Evolutionary conservation across 2,797 vertebrate genomes (phyloP).

Genomic region (Pseudomugil tenellus): DNA sequence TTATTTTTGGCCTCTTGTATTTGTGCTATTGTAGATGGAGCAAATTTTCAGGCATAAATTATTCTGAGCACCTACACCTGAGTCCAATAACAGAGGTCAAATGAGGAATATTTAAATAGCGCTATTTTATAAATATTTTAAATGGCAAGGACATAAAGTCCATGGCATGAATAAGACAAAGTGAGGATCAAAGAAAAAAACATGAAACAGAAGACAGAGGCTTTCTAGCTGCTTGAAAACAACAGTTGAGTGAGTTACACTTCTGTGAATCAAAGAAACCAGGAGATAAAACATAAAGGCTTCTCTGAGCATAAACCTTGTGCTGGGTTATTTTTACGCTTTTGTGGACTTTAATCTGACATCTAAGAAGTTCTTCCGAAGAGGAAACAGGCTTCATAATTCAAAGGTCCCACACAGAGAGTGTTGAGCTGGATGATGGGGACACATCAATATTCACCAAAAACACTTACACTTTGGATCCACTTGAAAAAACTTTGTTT

Average conservation of each 20-base stretch:
- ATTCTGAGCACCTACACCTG: constrained; percentile 27
- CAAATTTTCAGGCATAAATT: constrained; percentile 27
- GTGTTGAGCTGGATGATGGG: constrained; percentile 20
- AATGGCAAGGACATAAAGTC: constrained; percentile 30
- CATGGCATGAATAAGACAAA: constrained; percentile 28
- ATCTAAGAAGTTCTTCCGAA: constrained; percentile 62
- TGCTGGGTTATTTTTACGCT: constrained; percentile 66
- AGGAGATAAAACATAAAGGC: constrained; percentile 59
- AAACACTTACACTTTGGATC: neutral
- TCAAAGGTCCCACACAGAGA: constrained; percentile 64
- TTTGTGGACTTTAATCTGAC: constrained; percentile 61
- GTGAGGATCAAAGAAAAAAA: constrained; percentile 49
- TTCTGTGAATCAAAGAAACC: constrained; percentile 62
- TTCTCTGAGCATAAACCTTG: constrained; percentile 33
- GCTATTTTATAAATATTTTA: neutral
- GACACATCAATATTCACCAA: constrained; percentile 18
- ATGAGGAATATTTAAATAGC: neutral
- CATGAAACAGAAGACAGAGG: constrained; percentile 26
- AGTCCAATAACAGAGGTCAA: neutral
- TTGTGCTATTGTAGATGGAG: constrained; percentile 55
- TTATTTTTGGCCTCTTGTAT: constrained; percentile 79
- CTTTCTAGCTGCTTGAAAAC: constrained; percentile 42
- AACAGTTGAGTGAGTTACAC: constrained; percentile 43
- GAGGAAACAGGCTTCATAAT: constrained; percentile 66
- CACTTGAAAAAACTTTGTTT: constrained; percentile 1